A percentile compares a stretch with the other conserved stretches of the same genome.
These are phyloP conservation scores for Myoxocephalus aenaeus DNA, from an alignment of 2,797 vertebrate species.

Conservation along the genomic window DNA sequence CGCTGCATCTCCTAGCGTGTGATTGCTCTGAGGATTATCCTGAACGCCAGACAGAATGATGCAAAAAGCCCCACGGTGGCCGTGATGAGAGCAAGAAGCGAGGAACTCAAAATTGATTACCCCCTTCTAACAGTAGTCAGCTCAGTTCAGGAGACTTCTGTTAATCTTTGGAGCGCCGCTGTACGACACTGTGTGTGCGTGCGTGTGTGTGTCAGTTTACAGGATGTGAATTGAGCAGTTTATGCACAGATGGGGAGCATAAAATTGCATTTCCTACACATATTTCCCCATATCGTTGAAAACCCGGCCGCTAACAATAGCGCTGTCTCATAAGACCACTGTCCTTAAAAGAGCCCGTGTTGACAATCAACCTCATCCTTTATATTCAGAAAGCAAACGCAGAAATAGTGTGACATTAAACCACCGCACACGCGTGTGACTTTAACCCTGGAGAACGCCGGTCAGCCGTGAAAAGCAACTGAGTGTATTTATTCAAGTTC, in stretches of 20 bases:
- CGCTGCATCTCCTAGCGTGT: constrained; percentile 77
- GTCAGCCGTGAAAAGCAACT: background rate
- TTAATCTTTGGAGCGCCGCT: constrained; percentile 60
- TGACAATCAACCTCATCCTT: background rate
- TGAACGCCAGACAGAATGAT: constrained; percentile 74
- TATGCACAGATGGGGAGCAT: constrained; percentile 63
- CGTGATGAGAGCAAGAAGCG: constrained; percentile 69
- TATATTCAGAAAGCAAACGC: background rate
- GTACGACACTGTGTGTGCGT: constrained; percentile 29
- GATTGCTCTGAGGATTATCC: constrained; percentile 82
- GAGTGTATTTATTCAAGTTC: background rate
- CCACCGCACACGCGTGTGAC: background rate
- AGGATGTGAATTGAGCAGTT: constrained; percentile 53
- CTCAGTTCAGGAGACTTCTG: constrained; percentile 64
- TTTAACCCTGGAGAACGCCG: background rate
- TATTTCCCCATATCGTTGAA: constrained; percentile 43
- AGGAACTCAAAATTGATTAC: constrained; percentile 77
- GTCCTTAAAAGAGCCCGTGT: background rate
- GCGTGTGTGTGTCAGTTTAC: constrained; percentile 39
- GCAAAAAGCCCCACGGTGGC: constrained; percentile 78
- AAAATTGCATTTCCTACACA: constrained; percentile 58
- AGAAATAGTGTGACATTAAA: background rate
- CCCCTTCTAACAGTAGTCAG: constrained; percentile 61
- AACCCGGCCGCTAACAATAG: too few species aligned
- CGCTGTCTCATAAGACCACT: background rate